phyloP scores from a whole-genome alignment of 2,797 vertebrate species.

The Lagocephalus sceleratus region DNA sequence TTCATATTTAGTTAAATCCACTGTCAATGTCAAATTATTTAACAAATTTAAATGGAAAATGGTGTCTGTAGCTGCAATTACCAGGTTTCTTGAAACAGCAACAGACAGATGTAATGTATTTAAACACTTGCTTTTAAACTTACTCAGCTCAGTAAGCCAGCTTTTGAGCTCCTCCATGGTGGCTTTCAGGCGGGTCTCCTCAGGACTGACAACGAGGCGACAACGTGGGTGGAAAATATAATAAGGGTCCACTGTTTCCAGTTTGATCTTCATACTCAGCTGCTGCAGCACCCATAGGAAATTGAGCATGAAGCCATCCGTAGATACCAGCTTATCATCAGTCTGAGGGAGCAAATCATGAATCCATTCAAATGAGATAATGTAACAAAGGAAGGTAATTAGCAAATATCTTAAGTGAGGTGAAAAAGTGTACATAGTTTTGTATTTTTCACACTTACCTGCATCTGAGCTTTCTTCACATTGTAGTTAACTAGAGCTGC shows the following conservation, averaged over 20 bases:
- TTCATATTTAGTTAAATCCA: slow-evolving; percentile 3
- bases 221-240: slow-evolving; percentile 96
- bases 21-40: not conserved
- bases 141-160: slow-evolving; percentile 89
- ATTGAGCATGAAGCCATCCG: slow-evolving; percentile 98
- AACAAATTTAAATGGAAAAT: not conserved
- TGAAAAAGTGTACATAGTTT: too few relatives aligned
- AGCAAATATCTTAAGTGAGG: too few relatives aligned
- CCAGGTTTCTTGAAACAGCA: slow-evolving; percentile 19
- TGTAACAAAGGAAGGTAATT: not conserved
- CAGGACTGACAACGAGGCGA: slow-evolving; percentile 85
- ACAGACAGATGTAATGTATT: not conserved
- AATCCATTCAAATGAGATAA: slow-evolving; percentile 10
- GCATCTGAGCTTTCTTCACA: slow-evolving; percentile 98
- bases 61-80: too few relatives aligned
- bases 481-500: slow-evolving; percentile 94
- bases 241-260: slow-evolving; percentile 94
- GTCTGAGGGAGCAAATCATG: slow-evolving; percentile 72
- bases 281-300: slow-evolving; percentile 98
- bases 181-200: slow-evolving; percentile 94
- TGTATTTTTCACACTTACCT: slow-evolving; percentile 78
- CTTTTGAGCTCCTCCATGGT: slow-evolving; percentile 92
- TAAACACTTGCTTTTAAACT: slow-evolving; percentile 65
- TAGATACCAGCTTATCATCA: slow-evolving; percentile 95
- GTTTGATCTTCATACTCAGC: slow-evolving; percentile 96